Percentiles rank a stretch among this genome's conserved stretches.
These are phyloP conservation scores for Aythya baeri DNA, from an alignment of 2,113 vertebrate genomes.

Conservation along the genomic window DNA sequence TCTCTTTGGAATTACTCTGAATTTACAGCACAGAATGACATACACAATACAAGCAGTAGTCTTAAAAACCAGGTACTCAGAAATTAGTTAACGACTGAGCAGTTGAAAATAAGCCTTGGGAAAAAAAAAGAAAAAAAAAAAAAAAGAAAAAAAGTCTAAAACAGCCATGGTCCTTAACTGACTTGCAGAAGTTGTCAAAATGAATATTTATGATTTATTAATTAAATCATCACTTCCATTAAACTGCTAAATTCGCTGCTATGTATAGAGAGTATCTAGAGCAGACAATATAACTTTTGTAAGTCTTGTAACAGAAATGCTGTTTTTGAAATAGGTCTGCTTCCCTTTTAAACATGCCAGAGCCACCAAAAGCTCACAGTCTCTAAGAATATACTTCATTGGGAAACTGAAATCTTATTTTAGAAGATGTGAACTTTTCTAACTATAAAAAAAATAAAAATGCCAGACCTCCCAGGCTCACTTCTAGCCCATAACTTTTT, in stretches of 20 bases:
- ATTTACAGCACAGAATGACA: background rate
- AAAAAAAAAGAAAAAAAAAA: background rate
- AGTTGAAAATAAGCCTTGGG: background rate
- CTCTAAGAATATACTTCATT: background rate
- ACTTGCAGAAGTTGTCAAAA: rapidly evolving
- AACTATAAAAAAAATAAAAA: background rate
- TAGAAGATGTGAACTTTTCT: background rate
- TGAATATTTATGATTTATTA: background rate
- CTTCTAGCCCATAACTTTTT: background rate
- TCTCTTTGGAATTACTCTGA: background rate
- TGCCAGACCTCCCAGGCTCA: background rate
- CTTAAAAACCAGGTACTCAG: background rate
- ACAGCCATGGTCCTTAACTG: background rate
- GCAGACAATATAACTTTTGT: background rate
- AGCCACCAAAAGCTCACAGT: background rate
- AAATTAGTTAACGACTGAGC: background rate
- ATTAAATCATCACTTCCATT: background rate
- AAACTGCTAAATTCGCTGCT: background rate
- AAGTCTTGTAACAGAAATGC: background rate
- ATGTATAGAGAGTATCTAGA: background rate
- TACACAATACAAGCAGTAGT: background rate
- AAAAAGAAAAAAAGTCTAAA: background rate
- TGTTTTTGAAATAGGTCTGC: background rate
- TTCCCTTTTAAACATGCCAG: background rate
- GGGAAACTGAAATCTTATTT: background rate